Base-by-base conservation (phyloP, 2,113 vertebrate species). In the Clarias macrocephalus region DNA sequence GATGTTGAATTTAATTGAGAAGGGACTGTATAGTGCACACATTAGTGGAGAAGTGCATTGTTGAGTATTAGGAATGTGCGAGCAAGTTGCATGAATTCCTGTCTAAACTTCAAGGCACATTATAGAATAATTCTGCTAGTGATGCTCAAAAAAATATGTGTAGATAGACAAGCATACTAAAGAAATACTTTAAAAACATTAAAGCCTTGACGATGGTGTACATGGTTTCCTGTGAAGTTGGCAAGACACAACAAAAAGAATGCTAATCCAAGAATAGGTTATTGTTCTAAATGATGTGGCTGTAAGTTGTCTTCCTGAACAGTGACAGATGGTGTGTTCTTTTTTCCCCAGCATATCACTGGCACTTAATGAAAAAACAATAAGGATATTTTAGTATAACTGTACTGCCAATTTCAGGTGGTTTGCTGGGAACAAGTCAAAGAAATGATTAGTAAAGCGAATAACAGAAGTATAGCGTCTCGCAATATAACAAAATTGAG, bases 1-100 rank as follows among this genome's bases (percentile, higher is more conserved):
- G 60, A 86, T 80, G 76, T 30, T 68, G 76, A 25, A 70, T 56
- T 68, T 80, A 80, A 86, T 80, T 86, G 85, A 57, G 63, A 12
- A 56, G 48, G 62, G 85, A 86, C 59, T 57, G 56, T 54, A 57
- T 30, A 70, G 68, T 9, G 3, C 15, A 72, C 30, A 73, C 59
- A 42, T 73, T 60, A 60, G 15, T 25, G 11, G 30, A n/a, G 70
- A 37, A 60, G 6, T 85, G 8, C 48, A 33, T 28, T 84, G 37
- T 21, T 83, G 42, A 19, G 42, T 57, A 57, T 21, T 56, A 68
- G 23, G 33, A 83, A 70, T 54, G 8, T 16, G 37, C 12, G 18
- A 28, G 42, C 48, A 23, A 77, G 23, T 82, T 82, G 37, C 33
- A 82, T 37, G 21, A 82, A 82, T 48, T 65, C 25, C 81, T 2